Evolutionary conservation across 2,113 vertebrate genomes (phyloP), one percentile per base, ranked within the genome.

Genomic region (Baryphthengus martii): DNA sequence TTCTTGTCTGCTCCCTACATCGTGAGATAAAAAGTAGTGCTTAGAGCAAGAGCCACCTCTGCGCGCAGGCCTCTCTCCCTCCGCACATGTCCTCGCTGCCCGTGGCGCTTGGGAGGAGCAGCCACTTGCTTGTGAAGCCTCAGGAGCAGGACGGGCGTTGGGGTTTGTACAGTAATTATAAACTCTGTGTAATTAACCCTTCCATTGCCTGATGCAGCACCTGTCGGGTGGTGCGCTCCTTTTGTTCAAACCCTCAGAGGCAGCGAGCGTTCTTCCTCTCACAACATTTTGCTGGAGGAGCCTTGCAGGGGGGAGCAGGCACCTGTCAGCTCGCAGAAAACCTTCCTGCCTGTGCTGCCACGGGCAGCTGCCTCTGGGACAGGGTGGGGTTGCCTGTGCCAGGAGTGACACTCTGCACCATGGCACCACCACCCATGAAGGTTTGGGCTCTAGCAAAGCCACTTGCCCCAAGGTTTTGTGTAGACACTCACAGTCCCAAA

Each of bases 1-100:
- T 29, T 85, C n/a, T 61, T 76, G 28, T n/a, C 62, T 42, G 6
- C 14, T 28, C 18, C 29, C 13, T 28, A 8, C 35, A 67, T 24
- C 5, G 29, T 15, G 37, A 28, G 20, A n/a, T 9, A 11, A 49
- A 37, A 53, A 21, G 4, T 2, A 16, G 9, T 9, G 15, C 37
- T n/a, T 19, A 15, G 19, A 45, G 14, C 25, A 40, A 40, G 45
- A 58, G 13, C 55, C 6, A 6, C 19, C 3, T 24, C n/a, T n/a
- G 6, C 19, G 10, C 2, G 0, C 28, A 33, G 7, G 31, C n/a
- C 13, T 55, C 29, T 45, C 6, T n/a, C 28, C 47, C 33, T 58
- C 49, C 21, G 2, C 0, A 0, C 6, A 5, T n/a, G 55, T 21
- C 31, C 21, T n/a, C 31, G 20, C 35, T 24, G 4, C n/a, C n/a